phyloP scores from a whole-genome alignment of 2,888 invertebrate genomes.

The Xestoiulus laeticollis region DNA sequence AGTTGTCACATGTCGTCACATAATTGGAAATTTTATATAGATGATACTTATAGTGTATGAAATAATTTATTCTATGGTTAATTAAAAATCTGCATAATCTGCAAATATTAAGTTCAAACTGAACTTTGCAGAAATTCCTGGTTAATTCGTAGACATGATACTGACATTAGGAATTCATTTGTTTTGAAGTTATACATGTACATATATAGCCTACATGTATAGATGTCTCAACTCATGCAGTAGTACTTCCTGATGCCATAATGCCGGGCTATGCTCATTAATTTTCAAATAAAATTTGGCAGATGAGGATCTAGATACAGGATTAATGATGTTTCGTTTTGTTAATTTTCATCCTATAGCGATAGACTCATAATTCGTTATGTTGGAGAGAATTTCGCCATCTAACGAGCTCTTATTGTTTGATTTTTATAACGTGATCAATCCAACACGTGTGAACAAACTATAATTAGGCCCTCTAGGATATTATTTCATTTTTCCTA shows the following conservation, averaged over 20 bases:
- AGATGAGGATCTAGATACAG: background rate
- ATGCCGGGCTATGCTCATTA: conserved; percentile 5
- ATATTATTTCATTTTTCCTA: conserved; percentile 29
- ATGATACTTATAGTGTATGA: too few relatives aligned
- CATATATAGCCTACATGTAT: too few relatives aligned
- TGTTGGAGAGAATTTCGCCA: conserved; percentile 10
- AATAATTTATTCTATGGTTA: too few relatives aligned
- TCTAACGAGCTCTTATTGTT: conserved; percentile 38
- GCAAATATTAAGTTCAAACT: too few relatives aligned
- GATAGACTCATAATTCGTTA: background rate
- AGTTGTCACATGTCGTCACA: too few relatives aligned
- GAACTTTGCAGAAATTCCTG: too few relatives aligned
- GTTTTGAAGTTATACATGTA: background rate
- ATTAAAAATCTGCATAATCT: too few relatives aligned
- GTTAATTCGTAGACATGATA: too few relatives aligned
- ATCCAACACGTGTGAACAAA: conserved; percentile 36
- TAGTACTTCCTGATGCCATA: conserved; percentile 38
- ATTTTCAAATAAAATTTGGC: background rate
- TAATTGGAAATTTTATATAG: too few relatives aligned
- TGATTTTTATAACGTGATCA: conserved; percentile 31
- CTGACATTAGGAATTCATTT: too few relatives aligned
- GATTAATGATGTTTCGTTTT: conserved; percentile 32
- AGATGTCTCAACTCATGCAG: too few relatives aligned
- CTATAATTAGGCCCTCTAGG: conserved; percentile 38
- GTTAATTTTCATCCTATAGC: background rate